phyloP scores from a whole-genome alignment of 1,140 invertebrate species.

The Orchestia grillus region DNA sequence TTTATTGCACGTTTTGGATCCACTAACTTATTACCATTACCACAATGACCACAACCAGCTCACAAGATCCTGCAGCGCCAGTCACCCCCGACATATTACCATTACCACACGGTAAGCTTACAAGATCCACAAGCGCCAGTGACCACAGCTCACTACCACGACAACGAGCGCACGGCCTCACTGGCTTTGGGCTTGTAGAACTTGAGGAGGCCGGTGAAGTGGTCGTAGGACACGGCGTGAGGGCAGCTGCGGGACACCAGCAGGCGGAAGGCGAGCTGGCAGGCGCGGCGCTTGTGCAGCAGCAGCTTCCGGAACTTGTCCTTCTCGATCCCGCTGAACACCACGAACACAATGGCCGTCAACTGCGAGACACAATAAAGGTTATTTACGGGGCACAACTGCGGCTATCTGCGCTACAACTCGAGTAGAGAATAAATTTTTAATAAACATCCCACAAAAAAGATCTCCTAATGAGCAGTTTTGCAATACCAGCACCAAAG shows the following conservation, averaged over 20 bases:
- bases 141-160: neutral
- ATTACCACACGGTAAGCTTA: no score
- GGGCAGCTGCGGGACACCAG: conserved; percentile 81
- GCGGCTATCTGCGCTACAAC: no score
- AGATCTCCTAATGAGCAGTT: no score
- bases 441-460: no score
- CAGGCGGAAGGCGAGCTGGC: conserved; percentile 85
- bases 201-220: conserved; percentile 86
- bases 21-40: no score
- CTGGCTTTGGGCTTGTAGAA: conserved; percentile 83
- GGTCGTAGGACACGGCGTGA: conserved; percentile 79
- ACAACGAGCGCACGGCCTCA: conserved; percentile 73
- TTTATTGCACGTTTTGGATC: no score
- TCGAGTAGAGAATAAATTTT: no score
- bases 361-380: conserved; percentile 73
- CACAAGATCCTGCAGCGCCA: no score
- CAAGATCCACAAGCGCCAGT: no score
- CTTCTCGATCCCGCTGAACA: conserved; percentile 88
- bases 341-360: conserved; percentile 91
- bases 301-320: conserved; percentile 88
- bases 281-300: conserved; percentile 86
- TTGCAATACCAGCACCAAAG: no score
- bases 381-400: conserved; percentile 62
- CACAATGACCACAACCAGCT: no score
- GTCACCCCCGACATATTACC: no score